These are phyloP conservation scores for Pomatorhinus ruficollis DNA, from an alignment of 2,113 vertebrate species.

Conservation along the genomic window DNA sequence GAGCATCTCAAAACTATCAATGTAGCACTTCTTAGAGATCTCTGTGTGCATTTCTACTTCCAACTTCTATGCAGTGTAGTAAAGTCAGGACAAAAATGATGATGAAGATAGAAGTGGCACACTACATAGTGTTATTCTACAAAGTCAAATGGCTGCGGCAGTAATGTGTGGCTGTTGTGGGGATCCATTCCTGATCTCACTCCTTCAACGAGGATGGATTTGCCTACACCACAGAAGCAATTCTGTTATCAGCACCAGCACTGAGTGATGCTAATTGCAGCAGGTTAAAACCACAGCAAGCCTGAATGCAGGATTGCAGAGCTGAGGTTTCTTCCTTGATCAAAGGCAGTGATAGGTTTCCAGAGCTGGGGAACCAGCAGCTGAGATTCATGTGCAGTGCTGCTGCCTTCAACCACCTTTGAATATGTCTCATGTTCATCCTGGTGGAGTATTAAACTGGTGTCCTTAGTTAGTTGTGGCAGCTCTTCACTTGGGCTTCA, in stretches of 20 bases:
- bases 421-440: neutral
- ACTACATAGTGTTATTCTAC: rapidly evolving
- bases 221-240: neutral
- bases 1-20: neutral
- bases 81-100: neutral
- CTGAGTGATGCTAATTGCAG: neutral
- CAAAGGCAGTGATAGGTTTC: neutral
- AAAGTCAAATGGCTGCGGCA: neutral
- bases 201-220: neutral
- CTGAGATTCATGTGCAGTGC: neutral
- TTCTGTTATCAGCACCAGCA: neutral
- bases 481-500: neutral
- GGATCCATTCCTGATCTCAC: neutral
- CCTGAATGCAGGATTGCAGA: neutral
- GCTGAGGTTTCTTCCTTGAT: neutral
- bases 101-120: neutral
- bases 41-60: neutral
- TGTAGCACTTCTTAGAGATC: neutral
- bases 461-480: neutral
- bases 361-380: neutral
- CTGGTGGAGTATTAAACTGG: neutral
- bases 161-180: rapidly evolving
- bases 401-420: neutral
- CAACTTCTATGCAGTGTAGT: neutral
- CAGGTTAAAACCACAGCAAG: neutral